These are phyloP conservation scores for Caenorhabditis sinica DNA, from an alignment of 2,888 invertebrate species.

Conservation along the genomic window DNA sequence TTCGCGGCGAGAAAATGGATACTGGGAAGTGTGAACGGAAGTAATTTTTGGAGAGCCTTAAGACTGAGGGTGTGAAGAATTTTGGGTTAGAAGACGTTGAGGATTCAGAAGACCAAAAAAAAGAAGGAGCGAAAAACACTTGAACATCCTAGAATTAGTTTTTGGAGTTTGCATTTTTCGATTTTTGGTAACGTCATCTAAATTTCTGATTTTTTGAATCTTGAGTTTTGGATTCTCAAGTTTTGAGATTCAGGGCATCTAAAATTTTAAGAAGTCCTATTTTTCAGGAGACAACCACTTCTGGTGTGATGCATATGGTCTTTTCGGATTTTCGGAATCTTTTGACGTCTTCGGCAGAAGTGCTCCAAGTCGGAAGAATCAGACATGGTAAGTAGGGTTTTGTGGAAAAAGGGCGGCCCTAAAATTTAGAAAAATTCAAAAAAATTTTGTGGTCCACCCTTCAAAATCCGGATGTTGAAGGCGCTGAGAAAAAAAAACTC, in stretches of 20 bases:
- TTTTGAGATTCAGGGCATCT: not conserved
- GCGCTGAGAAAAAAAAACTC: conserved; percentile 3
- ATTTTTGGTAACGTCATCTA: conserved; percentile 17
- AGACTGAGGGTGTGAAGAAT: too few relatives aligned
- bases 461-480: conserved; percentile 18
- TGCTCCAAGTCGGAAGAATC: conserved; percentile 68
- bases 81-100: not conserved
- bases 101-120: not conserved
- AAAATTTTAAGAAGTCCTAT: not conserved
- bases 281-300: conserved; percentile 73
- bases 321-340: conserved; percentile 69
- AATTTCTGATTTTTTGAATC: not conserved
- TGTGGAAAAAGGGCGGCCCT: not conserved
- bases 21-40: conserved; percentile 38
- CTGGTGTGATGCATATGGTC: conserved; percentile 77
- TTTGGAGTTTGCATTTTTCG: conserved; percentile 11
- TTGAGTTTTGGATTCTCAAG: not conserved
- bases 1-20: not conserved
- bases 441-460: conserved; percentile 2
- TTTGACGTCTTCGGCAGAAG: conserved; percentile 75
- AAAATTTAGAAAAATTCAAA: too few relatives aligned
- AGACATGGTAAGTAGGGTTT: conserved; percentile 69
- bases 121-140: conserved; percentile 13
- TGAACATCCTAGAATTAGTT: not conserved
- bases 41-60: conserved; percentile 22